phyloP scores from a whole-genome alignment of 2,888 invertebrate species.

The Suillia variegata region DNA sequence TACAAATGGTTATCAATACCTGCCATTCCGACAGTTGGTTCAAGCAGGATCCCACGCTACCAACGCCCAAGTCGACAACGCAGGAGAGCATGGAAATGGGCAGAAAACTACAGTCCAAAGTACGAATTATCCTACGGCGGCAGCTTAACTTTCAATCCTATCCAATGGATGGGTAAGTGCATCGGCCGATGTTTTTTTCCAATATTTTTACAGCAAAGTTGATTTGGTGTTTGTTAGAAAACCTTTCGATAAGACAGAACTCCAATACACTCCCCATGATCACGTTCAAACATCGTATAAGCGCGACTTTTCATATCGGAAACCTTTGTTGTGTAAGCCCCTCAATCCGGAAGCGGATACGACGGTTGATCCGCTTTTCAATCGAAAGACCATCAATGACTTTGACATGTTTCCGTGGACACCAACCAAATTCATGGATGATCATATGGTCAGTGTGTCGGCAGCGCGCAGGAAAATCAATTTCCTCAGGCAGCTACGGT shows the following conservation, averaged over 20 bases:
- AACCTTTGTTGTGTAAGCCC: slow-evolving; percentile 1
- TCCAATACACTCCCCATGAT: too few species aligned
- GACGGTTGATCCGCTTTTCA: too few species aligned
- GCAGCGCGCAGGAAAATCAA: slow-evolving; percentile 26
- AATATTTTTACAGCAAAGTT: too few species aligned
- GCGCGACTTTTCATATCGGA: slow-evolving; percentile 25
- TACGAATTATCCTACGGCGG: slow-evolving; percentile 20
- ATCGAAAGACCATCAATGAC: slow-evolving; percentile 28
- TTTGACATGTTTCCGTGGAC: slow-evolving; percentile 24
- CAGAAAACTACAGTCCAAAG: too few species aligned
- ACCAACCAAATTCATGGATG: slow-evolving; percentile 33
- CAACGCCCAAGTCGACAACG: slow-evolving; percentile 25
- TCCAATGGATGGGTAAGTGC: slow-evolving; percentile 31
- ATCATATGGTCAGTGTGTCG: slow-evolving; percentile 28
- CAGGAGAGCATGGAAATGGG: slow-evolving; percentile 32
- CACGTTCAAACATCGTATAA: too few species aligned
- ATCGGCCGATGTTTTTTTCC: too few species aligned
- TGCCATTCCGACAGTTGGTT: too few species aligned
- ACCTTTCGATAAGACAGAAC: too few species aligned
- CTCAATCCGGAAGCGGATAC: neutral
- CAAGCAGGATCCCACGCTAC: neutral
- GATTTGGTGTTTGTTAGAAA: too few species aligned
- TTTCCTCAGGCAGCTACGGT: slow-evolving; percentile 32
- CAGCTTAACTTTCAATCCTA: slow-evolving; percentile 30
- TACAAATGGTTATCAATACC: too few species aligned